Conservation (phyloP, 2,888 invertebrate species). For the Teinopalpus imperialis region DNA sequence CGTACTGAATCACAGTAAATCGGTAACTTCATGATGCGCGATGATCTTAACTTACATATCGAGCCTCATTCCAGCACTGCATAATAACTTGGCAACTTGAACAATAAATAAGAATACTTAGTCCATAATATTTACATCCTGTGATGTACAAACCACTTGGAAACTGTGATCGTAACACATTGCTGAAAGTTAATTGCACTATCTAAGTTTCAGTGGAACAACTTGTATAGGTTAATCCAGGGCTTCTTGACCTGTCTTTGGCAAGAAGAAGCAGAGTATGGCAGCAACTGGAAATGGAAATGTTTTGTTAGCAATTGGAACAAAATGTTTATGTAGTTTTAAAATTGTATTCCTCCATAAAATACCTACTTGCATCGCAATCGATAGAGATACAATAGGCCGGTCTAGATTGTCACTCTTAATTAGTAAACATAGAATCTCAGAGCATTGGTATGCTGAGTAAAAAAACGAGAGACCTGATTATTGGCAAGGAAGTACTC, state of each 20-base stretch:
- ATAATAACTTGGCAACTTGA: conserved; percentile 35
- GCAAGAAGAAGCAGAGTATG: conserved; percentile 87
- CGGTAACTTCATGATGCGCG: conserved; percentile 42
- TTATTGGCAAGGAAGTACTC: no score
- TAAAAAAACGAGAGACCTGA: no score
- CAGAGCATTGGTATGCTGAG: no score
- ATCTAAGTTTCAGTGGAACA: conserved; percentile 47
- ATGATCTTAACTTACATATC: conserved; percentile 33
- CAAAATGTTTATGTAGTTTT: no score
- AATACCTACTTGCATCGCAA: no score
- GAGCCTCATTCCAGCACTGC: conserved; percentile 24
- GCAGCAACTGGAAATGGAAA: conserved; percentile 84
- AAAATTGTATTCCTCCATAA: no score
- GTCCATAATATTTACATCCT: conserved; percentile 74
- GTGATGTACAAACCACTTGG: conserved; percentile 72
- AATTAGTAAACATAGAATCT: no score
- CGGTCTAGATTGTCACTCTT: no score
- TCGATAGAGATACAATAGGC: no score
- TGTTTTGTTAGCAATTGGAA: no score
- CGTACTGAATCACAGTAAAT: conserved; percentile 69
- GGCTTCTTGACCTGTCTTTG: conserved; percentile 88
- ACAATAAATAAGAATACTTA: conserved; percentile 63
- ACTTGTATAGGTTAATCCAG: conserved; percentile 77
- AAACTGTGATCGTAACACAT: conserved; percentile 40
- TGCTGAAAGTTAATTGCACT: conserved; percentile 61